Percentiles rank a stretch among this genome's conserved stretches.
These are phyloP conservation scores for Thelaira solivaga DNA, from an alignment of 2,888 invertebrate genomes.

Conservation along the genomic window DNA sequence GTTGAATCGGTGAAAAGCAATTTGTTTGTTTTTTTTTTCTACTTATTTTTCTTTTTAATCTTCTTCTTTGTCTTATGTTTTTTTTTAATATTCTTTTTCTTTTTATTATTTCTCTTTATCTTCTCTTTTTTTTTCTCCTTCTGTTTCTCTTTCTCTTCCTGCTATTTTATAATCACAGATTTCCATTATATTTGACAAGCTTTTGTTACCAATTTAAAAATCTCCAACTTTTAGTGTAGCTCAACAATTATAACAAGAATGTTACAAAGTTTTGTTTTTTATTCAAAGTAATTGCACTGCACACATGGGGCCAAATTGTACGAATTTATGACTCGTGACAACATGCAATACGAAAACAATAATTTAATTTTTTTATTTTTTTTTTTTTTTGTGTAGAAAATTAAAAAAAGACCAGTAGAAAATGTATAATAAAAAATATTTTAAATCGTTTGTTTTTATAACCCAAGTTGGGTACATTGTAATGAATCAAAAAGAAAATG, in stretches of 20 bases:
- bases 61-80: too few relatives aligned
- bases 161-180: too few relatives aligned
- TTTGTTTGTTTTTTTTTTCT: too few relatives aligned
- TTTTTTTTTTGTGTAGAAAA: not conserved
- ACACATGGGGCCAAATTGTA: constrained; percentile 47
- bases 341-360: constrained; percentile 53
- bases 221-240: not conserved
- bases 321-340: constrained; percentile 60
- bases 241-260: constrained; percentile 20
- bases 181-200: not conserved
- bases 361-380: not conserved
- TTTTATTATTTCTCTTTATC: too few relatives aligned
- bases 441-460: too few relatives aligned
- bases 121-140: too few relatives aligned
- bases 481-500: constrained; percentile 16
- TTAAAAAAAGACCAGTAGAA: not conserved
- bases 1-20: too few relatives aligned
- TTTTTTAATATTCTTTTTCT: too few relatives aligned
- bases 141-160: too few relatives aligned
- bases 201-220: not conserved
- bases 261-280: constrained; percentile 23
- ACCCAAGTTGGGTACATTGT: constrained; percentile 38
- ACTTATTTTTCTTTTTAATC: too few relatives aligned
- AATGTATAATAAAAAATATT: constrained; percentile 19
- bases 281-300: constrained; percentile 41